Percentiles rank a stretch among this genome's conserved stretches.
These are phyloP conservation scores for Peromyscus melanophrys DNA, from an alignment of 2,797 vertebrate genomes.

Conservation along the genomic window DNA sequence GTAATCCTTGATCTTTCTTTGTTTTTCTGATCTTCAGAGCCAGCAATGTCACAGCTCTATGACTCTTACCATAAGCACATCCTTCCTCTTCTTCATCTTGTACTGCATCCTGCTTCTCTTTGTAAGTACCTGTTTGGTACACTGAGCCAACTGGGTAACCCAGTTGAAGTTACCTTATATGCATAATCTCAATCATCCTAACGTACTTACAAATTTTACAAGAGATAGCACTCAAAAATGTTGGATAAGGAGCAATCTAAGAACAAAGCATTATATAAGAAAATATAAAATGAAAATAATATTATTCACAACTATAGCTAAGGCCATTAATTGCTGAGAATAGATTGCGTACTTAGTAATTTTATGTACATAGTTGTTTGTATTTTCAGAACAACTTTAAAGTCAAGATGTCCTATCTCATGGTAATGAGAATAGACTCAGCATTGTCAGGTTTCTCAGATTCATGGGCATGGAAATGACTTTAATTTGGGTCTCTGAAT, in stretches of 20 bases:
- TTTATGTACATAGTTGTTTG: not conserved
- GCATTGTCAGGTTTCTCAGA: not conserved
- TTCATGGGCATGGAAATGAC: not conserved
- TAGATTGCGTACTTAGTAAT: not conserved
- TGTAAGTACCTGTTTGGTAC: not conserved
- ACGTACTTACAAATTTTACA: not conserved
- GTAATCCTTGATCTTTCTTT: not conserved
- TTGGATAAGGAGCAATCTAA: not conserved
- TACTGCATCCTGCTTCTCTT: not conserved
- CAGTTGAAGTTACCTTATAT: not conserved
- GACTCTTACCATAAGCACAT: not conserved
- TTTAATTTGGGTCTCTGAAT: slow-evolving; percentile 17
- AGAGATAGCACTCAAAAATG: not conserved
- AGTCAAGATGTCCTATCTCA: not conserved
- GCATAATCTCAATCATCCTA: not conserved
- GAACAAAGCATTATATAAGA: not conserved
- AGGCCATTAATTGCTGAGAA: not conserved
- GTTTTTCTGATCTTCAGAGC: not conserved
- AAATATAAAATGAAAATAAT: not conserved
- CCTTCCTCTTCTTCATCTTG: not conserved
- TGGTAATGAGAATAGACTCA: not conserved
- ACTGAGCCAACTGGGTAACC: not conserved
- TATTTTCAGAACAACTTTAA: slow-evolving; percentile 43
- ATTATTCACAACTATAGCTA: not conserved
- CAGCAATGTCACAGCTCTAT: not conserved